These are phyloP conservation scores for Hypothenemus hampei DNA, from an alignment of 1,140 invertebrate genomes.

Conservation along the genomic window DNA sequence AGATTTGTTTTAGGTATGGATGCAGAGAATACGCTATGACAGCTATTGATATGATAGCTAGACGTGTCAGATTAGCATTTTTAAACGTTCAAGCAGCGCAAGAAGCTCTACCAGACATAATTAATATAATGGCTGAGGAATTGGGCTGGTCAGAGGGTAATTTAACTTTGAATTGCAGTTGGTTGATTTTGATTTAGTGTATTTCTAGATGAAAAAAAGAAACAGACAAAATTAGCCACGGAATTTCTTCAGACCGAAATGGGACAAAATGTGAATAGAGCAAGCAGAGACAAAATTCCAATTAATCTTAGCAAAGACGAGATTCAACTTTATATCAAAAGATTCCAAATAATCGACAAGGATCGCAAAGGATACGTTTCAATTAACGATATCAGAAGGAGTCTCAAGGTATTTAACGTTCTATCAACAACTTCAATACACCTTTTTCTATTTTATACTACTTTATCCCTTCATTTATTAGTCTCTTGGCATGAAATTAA, in stretches of 20 bases:
- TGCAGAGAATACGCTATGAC: conserved; percentile 93
- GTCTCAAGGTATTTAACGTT: conserved; percentile 73
- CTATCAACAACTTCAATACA: not conserved
- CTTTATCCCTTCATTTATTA: conserved; percentile 37
- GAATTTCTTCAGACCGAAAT: conserved; percentile 92
- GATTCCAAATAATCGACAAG: conserved; percentile 92
- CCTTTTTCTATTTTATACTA: not conserved
- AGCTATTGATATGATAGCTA: conserved; percentile 93
- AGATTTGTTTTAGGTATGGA: conserved; percentile 80
- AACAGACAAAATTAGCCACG: conserved; percentile 71
- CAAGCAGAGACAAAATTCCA: conserved; percentile 80
- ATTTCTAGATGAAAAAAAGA: conserved; percentile 47
- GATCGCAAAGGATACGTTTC: conserved; percentile 97
- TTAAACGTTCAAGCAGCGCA: conserved; percentile 94
- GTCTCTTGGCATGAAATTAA: conserved; percentile 59
- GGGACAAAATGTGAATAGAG: conserved; percentile 90
- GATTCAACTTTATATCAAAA: conserved; percentile 88
- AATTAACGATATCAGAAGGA: conserved; percentile 91
- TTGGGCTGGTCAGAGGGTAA: conserved; percentile 80
- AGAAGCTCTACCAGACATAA: conserved; percentile 87
- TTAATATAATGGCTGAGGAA: conserved; percentile 96
- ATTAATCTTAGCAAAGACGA: conserved; percentile 94
- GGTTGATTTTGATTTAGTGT: not conserved
- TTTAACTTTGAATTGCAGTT: conserved; percentile 49
- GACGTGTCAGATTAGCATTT: conserved; percentile 89